Evolutionary conservation across 2,113 vertebrate species (phyloP), one percentile per base, ranked within the genome.

Genomic region (Dasyprocta punctata): DNA sequence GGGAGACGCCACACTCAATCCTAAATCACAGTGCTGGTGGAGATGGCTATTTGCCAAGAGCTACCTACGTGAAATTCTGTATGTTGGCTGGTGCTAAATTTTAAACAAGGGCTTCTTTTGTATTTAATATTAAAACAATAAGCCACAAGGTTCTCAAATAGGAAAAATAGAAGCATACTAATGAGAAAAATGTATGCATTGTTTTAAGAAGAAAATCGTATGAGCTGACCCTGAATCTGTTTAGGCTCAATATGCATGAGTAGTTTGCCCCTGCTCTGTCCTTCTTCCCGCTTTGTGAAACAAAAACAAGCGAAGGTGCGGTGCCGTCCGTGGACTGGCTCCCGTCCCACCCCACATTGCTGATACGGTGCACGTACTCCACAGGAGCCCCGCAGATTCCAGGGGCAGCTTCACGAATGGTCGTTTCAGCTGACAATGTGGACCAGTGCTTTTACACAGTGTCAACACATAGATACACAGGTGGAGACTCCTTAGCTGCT

Each of bases 241-340:
- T 65, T 7, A 36, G 28, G 36, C 65, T 54, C n/a, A 26, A 7
- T 13, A 24, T 49, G n/a, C 36, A 16, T 17, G 41, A 38, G 17
- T 20, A 71, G 26, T 41, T 30, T 71, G 65, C 49, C 24, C 30
- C 22, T 0, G 36, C 26, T 54, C 63, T 69, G 19, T 44, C 63
- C 85, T 19, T n/a, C n/a, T n/a, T 41, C 8, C 67, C 73, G 67
- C 38, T 38, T 41, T 41, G 16, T 11, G 52, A 73, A 38, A 54
- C 36, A 73, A 41, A 56, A 56, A 30, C 22, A 22, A 17, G 24
- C 11, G 22, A 8, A 0, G 5, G 33, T 10, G 9, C 16, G 22
- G 33, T 17, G 47, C 24, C 17, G 44, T 5, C 17, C 2, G 1
- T 0, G 2, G 44, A 26, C 60, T n/a, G 0, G 13, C 75, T 5